Evolutionary conservation across 23 tunicate species (phyloP), one percentile per base, ranked within the genome.

Genomic region (Phallusia fumigata): DNA sequence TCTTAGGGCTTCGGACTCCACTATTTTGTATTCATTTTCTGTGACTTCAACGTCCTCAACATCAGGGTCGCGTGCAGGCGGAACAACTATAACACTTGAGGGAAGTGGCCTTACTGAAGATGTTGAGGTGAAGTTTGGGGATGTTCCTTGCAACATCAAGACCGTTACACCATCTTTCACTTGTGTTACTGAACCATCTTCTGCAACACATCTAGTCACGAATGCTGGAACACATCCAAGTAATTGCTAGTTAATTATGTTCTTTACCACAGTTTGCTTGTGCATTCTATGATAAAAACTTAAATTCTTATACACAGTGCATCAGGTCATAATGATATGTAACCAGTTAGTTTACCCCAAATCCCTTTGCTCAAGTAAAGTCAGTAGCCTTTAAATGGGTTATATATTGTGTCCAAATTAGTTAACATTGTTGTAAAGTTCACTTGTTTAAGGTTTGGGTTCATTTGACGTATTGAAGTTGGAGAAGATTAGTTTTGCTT

Each of bases 191-290:
- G 65, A 35, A 31, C 32, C 98, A 26, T 44, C 88, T 24, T 65
- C 76, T 0, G 24, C 30, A 40, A 82, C 79, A 22, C 98, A 94
- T 49, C 19, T n/a, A 0, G 74, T 94, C 32, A 73, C 79, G 18
- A 94, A 94, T 64, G 79, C 36, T 18, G 98, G 98, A 65, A 28
- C 28, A 0, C 92, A 94, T 65, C 77, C 88, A 65, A 36, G 98
- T 94, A 82, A 86, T 81, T 78, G 47, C 47, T 40, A 10, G 8
- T 40, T 40, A 0, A 10, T 79, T 3, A n/a, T 52, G n/a, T n/a
- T n/a, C n/a, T n/a, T n/a, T n/a, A n/a, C n/a, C n/a, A n/a, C n/a
- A n/a, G n/a, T n/a, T n/a, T n/a, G n/a, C n/a, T n/a, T n/a, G n/a
- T n/a, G n/a, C n/a, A n/a, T n/a, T n/a, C n/a, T n/a, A n/a, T n/a